Evolutionary conservation across 2,888 invertebrate genomes (phyloP).

Genomic region (Blera fallax): DNA sequence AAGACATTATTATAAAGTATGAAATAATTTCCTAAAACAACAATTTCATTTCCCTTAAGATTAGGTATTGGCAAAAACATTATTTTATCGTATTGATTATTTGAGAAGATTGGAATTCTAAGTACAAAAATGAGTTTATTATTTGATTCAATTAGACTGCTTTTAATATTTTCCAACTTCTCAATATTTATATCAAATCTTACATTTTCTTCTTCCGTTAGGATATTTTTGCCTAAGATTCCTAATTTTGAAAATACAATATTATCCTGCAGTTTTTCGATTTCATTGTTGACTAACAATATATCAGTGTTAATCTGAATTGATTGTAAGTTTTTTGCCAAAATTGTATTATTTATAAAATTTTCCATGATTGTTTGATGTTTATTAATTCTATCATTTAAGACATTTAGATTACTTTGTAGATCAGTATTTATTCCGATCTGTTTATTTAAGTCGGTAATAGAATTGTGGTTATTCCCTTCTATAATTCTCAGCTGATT

Average conservation of each 20-base stretch:
- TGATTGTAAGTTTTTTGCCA: not conserved
- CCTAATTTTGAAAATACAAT: not conserved
- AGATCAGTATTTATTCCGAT: not conserved
- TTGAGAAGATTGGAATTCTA: not conserved
- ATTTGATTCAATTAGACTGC: not conserved
- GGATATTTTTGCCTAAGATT: not conserved
- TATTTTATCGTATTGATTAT: not conserved
- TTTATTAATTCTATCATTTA: not conserved
- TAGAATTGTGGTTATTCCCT: not conserved
- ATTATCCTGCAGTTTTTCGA: slow-evolving; percentile 4
- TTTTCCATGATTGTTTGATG: too few species aligned
- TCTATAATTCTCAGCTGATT: too few species aligned
- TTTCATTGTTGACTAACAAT: not conserved
- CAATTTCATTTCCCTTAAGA: not conserved
- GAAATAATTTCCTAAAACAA: not conserved
- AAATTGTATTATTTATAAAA: too few species aligned
- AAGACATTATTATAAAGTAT: too few species aligned
- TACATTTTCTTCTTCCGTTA: slow-evolving; percentile 3
- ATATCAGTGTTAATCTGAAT: not conserved
- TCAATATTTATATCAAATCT: slow-evolving; percentile 13
- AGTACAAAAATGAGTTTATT: not conserved
- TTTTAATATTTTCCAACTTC: not conserved
- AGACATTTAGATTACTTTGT: too few species aligned
- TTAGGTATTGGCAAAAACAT: too few species aligned
- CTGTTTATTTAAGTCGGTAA: not conserved